A percentile compares a stretch with the other conserved stretches of the same genome.
These are phyloP conservation scores for Mystacornis crossleyi DNA, from an alignment of 2,113 vertebrate genomes.

Conservation along the genomic window DNA sequence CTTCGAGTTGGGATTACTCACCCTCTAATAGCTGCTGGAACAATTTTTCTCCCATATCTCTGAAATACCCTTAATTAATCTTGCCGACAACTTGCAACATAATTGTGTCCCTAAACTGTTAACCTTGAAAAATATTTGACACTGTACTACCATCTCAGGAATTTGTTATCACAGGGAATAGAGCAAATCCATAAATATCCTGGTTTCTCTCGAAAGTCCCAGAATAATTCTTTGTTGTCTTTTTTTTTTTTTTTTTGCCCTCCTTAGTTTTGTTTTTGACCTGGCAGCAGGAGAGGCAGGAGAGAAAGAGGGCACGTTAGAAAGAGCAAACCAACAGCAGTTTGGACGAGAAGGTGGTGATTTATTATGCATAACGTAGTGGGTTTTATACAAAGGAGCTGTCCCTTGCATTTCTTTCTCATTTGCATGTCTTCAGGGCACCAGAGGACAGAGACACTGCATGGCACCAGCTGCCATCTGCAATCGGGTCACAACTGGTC, in stretches of 20 bases:
- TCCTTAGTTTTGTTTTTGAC: not conserved
- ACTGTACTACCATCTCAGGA: conserved; percentile 37
- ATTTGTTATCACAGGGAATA: conserved; percentile 40
- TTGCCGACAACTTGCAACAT: conserved; percentile 39
- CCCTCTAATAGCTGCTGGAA: not conserved
- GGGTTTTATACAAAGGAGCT: not conserved
- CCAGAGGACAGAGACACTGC: not conserved
- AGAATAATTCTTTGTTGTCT: not conserved
- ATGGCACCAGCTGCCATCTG: not conserved
- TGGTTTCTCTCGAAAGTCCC: not conserved
- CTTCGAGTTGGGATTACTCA: conserved; percentile 5
- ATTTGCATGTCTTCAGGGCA: not conserved
- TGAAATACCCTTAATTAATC: conserved; percentile 62
- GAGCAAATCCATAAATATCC: conserved; percentile 40
- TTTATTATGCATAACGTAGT: not conserved
- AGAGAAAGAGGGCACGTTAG: not conserved
- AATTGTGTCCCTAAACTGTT: conserved; percentile 66
- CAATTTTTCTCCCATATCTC: conserved; percentile 10
- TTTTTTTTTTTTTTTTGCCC: accelerated
- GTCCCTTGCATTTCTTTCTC: not conserved
- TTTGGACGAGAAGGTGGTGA: not conserved
- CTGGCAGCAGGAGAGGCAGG: not conserved
- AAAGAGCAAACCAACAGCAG: not conserved
- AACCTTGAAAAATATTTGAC: conserved; percentile 67
- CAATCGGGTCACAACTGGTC: not conserved